These are phyloP conservation scores for Hydriomena furcata DNA, from an alignment of 2,888 invertebrate genomes.

Conservation along the genomic window DNA sequence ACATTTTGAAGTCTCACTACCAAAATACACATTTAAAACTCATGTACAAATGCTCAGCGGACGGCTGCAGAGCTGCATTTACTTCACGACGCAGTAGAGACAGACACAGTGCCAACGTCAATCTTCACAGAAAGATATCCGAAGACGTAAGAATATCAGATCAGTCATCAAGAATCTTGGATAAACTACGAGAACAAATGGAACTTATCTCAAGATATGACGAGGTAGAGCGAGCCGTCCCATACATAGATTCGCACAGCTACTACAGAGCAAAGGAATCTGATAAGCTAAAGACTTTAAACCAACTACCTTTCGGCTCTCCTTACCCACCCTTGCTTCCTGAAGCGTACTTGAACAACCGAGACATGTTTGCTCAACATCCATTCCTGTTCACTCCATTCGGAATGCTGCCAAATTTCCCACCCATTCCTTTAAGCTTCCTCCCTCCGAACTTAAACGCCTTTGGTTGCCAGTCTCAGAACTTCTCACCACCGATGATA, in stretches of 20 bases:
- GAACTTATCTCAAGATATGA: constrained; percentile 91
- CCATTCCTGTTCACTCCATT: constrained; percentile 77
- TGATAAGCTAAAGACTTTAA: constrained; percentile 64
- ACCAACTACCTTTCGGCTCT: constrained; percentile 57
- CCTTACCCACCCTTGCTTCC: constrained; percentile 67
- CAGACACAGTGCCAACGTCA: constrained; percentile 95
- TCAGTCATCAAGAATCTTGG: constrained; percentile 76
- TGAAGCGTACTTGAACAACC: constrained; percentile 66
- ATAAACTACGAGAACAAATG: constrained; percentile 87
- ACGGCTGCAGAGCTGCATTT: constrained; percentile 97
- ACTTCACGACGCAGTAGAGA: constrained; percentile 96
- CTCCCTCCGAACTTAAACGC: constrained; percentile 72
- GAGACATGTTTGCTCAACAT: constrained; percentile 73
- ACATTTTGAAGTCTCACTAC: constrained; percentile 96
- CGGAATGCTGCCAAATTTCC: constrained; percentile 76
- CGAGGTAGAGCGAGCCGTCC: constrained; percentile 86
- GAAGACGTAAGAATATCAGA: constrained; percentile 74
- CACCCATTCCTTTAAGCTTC: constrained; percentile 72
- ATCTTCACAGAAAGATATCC: constrained; percentile 94
- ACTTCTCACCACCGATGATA: constrained; percentile 61
- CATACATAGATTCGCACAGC: constrained; percentile 81
- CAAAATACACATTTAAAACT: constrained; percentile 97
- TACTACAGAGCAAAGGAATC: constrained; percentile 69
- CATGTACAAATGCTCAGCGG: constrained; percentile 97
- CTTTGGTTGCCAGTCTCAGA: constrained; percentile 66